Evolutionary conservation across 2,113 vertebrate species (phyloP), one percentile per base, ranked within the genome.

Genomic region (Condylura cristata): DNA sequence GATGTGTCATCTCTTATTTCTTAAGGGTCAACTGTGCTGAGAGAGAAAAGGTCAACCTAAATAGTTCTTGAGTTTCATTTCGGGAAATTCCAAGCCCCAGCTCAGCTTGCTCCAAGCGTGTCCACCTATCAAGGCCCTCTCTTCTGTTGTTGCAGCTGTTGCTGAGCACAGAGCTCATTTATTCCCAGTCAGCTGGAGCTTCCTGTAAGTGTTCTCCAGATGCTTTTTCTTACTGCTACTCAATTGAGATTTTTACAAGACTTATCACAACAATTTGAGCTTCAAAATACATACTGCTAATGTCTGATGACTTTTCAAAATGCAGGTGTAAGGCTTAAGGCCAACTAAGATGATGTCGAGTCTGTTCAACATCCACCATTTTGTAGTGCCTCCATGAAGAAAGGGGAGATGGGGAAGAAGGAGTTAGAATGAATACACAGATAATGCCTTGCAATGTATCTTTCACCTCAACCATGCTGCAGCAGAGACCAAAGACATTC

Each of bases 111-210:
- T 81, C 66, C 70, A 34, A 44, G 13, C 8, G 0, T 2, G 20
- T 91, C 92, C 89, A 95, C 79, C 95, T 37, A 91, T 24, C 60
- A 68, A 93, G 97, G 56, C 72, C 82, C 81, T 68, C 94, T 58
- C 94, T 60, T 97, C 94, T 98, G 97, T 97, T 98, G 94, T 96
- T 97, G 97, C 98, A 98, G 98, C 98, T 98, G 98, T 80, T 97
- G 91, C 89, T 92, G 96, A 96, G 78, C 20, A 70, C 70, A 96
- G 96, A 97, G 92, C 76, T 90, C 95, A 94, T 98, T 90, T 90
- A 79, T 94, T 96, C 96, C 58, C 96, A 97, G 90, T 96, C 96
- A 97, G 96, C 96, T 97, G 97, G 81, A 97, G 95, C 95, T 97
- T 97, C 96, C 96, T 97, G 80, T 93, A 92, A 93, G 95, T 26